Conservation (phyloP, 2,797 vertebrate species). For the Xenentodon cancila region DNA sequence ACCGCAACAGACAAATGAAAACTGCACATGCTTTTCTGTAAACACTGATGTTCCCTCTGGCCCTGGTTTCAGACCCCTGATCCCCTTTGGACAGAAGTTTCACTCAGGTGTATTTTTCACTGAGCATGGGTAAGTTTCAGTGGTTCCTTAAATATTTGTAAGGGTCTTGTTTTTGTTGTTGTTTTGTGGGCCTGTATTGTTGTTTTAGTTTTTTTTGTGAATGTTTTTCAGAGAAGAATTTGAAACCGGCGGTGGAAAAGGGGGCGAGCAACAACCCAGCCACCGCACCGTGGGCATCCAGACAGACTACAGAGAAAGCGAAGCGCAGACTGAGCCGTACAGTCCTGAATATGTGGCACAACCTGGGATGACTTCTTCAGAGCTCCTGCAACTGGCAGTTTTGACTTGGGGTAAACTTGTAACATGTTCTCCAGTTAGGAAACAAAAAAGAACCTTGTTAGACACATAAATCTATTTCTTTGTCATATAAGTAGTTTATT, state of each 20-base stretch:
- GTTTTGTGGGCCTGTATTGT: background rate
- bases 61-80: constrained; percentile 77
- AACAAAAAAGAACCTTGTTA: no score
- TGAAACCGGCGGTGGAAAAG: background rate
- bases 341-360: constrained; percentile 86
- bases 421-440: no score
- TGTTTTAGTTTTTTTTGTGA: background rate
- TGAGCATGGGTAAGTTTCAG: constrained; percentile 81
- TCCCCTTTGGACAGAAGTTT: constrained; percentile 75
- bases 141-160: background rate
- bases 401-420: constrained; percentile 86
- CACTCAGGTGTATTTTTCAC: constrained; percentile 71
- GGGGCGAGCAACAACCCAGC: constrained; percentile 19
- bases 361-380: constrained; percentile 84
- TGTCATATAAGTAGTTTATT: background rate
- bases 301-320: constrained; percentile 94
- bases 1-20: background rate
- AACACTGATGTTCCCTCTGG: background rate
- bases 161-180: background rate
- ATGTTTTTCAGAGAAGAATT: constrained; percentile 73
- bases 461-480: no score
- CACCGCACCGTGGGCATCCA: constrained; percentile 87
- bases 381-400: constrained; percentile 88
- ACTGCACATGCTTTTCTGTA: background rate
- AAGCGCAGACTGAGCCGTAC: constrained; percentile 94